Percentiles rank a stretch among this genome's conserved stretches.
These are phyloP conservation scores for Yponomeuta cagnagella DNA, from an alignment of 2,888 invertebrate species.

Conservation along the genomic window DNA sequence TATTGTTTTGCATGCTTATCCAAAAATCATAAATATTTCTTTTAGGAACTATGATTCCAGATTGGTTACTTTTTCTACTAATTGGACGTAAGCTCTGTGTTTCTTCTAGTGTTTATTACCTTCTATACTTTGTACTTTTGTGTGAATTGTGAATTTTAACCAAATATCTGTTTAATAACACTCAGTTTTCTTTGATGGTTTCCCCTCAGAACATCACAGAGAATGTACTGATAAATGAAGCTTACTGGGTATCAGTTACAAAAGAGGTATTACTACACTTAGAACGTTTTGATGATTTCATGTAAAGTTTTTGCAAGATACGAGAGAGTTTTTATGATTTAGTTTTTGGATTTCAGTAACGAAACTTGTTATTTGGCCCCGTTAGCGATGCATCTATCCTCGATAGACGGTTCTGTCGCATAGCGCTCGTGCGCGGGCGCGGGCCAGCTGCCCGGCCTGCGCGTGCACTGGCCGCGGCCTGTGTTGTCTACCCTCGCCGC, in stretches of 20 bases:
- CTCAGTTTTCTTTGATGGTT: slow-evolving; percentile 74
- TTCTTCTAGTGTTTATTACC: slow-evolving; percentile 35
- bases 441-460: slow-evolving; percentile 34
- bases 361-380: slow-evolving; percentile 76
- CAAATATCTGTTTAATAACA: slow-evolving; percentile 16
- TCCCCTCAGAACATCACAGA: slow-evolving; percentile 96
- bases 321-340: slow-evolving; percentile 73
- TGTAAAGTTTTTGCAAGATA: slow-evolving; percentile 75
- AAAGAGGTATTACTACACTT: slow-evolving; percentile 88
- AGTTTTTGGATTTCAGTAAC: slow-evolving; percentile 75
- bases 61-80: slow-evolving; percentile 60
- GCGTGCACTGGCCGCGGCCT: slow-evolving; percentile 42
- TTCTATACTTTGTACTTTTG: slow-evolving; percentile 18
- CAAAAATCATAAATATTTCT: slow-evolving; percentile 20
- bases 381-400: slow-evolving; percentile 77
- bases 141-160: slow-evolving; percentile 6
- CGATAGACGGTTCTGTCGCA: slow-evolving; percentile 51
- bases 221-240: slow-evolving; percentile 96
- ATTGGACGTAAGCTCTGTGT: slow-evolving; percentile 62
- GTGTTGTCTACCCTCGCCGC: slow-evolving; percentile 70
- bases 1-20: slow-evolving; percentile 15
- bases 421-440: slow-evolving; percentile 34
- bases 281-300: slow-evolving; percentile 75
- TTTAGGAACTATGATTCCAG: slow-evolving; percentile 52
- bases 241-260: slow-evolving; percentile 93